Conservation (phyloP, 2,113 vertebrate genomes). For the Pelmatolapia mariae region DNA sequence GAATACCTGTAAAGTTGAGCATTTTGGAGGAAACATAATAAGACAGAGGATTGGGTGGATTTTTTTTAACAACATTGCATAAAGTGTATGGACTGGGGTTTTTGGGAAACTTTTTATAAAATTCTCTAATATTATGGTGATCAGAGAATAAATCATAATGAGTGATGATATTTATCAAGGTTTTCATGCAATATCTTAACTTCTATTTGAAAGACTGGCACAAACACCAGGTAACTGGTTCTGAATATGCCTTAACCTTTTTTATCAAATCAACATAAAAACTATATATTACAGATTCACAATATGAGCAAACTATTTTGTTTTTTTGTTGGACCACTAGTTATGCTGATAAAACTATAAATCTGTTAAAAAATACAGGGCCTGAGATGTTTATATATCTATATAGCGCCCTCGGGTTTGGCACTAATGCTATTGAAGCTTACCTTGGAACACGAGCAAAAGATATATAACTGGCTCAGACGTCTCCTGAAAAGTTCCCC, state of each 20-base stretch:
- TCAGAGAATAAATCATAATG: neutral
- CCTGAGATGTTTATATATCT: neutral
- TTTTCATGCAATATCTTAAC: neutral
- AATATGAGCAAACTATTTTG: neutral
- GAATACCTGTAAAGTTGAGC: slow-evolving; percentile 1
- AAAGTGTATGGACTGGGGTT: neutral
- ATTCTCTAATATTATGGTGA: neutral
- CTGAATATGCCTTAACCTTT: neutral
- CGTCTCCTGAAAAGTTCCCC: neutral
- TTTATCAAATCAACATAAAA: neutral
- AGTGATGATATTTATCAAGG: neutral
- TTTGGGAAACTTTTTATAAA: neutral
- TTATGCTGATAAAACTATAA: neutral
- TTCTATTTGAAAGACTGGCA: neutral
- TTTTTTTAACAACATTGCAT: neutral
- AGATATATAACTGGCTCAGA: neutral
- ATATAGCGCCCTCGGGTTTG: neutral
- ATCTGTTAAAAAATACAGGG: neutral
- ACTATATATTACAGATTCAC: neutral
- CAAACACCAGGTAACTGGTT: neutral
- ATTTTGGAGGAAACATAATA: neutral
- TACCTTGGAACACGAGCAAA: neutral
- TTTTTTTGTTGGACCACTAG: neutral
- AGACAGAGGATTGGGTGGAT: neutral
- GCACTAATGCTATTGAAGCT: neutral